These are phyloP conservation scores for Myrmophylax atrothorax DNA, from an alignment of 2,113 vertebrate genomes.

Conservation along the genomic window DNA sequence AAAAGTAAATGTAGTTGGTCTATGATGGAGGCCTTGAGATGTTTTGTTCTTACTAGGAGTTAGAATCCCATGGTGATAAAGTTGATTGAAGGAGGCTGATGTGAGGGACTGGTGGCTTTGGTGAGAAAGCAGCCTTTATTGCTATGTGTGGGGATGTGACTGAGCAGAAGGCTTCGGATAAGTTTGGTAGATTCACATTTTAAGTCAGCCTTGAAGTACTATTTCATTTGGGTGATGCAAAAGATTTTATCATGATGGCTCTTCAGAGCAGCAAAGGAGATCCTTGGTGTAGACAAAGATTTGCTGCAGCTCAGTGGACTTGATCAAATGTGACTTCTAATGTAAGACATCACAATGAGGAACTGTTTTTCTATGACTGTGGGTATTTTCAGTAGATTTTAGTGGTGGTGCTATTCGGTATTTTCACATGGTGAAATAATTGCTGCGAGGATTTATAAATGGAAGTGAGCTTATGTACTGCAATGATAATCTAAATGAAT, in stretches of 20 bases:
- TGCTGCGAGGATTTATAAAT: background rate
- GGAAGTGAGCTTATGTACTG: background rate
- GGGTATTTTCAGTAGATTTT: background rate
- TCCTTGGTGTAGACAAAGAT: background rate
- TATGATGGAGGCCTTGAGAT: background rate
- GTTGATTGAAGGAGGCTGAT: background rate
- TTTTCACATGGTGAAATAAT: background rate
- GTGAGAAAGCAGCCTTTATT: background rate
- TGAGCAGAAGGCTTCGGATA: background rate
- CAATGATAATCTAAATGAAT: background rate
- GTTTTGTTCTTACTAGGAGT: background rate
- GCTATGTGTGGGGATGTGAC: fast-evolving
- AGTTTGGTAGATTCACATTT: background rate
- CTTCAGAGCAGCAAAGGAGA: background rate
- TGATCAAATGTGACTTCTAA: background rate
- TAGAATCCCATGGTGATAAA: background rate
- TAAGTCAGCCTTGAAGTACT: background rate
- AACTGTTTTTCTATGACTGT: background rate
- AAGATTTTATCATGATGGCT: background rate
- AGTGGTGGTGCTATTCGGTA: background rate
- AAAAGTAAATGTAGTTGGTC: background rate
- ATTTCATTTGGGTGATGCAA: background rate
- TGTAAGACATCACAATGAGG: background rate
- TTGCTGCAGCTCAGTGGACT: background rate
- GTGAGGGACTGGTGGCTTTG: background rate